phyloP scores from a whole-genome alignment of 1,140 invertebrate genomes.

The Vanessa tameamea region DNA sequence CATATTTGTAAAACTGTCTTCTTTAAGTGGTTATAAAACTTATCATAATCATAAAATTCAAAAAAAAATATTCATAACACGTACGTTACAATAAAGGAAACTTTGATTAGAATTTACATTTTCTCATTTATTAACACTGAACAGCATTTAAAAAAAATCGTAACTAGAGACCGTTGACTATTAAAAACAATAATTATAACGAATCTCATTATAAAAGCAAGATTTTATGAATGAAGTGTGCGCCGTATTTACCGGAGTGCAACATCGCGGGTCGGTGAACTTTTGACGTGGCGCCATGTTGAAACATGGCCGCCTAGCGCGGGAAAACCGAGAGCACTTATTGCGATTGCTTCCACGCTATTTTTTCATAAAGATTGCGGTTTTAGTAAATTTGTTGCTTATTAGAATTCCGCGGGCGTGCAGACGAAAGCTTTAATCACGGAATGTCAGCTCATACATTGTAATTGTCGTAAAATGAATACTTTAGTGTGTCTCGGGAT shows the following conservation, averaged over 20 bases:
- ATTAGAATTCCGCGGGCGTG: constrained; percentile 51
- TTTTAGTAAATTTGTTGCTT: constrained; percentile 50
- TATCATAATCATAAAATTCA: neutral
- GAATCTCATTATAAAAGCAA: constrained; percentile 41
- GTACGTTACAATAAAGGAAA: neutral
- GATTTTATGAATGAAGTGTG: constrained; percentile 56
- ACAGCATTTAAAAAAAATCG: neutral
- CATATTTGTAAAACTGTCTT: neutral
- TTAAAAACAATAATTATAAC: constrained; percentile 47
- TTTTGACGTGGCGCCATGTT: constrained; percentile 58
- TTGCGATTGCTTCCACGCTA: constrained; percentile 57
- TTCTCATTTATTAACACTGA: constrained; percentile 11
- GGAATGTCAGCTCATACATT: constrained; percentile 26
- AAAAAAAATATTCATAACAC: neutral
- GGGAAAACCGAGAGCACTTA: constrained; percentile 65
- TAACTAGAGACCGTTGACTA: constrained; percentile 16
- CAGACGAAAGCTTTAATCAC: constrained; percentile 25
- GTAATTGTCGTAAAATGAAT: constrained; percentile 29
- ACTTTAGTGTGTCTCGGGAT: constrained; percentile 22
- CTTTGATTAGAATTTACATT: constrained; percentile 17
- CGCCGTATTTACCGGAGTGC: constrained; percentile 42
- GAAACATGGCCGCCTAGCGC: constrained; percentile 53
- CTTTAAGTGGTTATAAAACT: neutral
- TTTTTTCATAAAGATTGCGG: constrained; percentile 50
- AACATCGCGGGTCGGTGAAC: constrained; percentile 54